Conservation (phyloP, 2,797 vertebrate species). For the Phoebastria nigripes region DNA sequence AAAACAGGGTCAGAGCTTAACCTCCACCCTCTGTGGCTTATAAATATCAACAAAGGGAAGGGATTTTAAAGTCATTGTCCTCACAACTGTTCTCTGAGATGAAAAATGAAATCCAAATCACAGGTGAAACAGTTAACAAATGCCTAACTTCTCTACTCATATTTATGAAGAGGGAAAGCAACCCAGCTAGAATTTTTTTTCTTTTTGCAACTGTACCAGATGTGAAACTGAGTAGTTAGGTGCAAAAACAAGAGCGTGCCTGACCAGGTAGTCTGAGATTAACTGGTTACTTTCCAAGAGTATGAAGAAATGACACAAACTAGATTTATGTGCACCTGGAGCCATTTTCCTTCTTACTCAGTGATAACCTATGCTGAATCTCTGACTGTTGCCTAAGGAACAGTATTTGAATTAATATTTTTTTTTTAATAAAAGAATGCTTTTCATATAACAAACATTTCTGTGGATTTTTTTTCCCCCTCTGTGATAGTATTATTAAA, state of each 20-base stretch:
- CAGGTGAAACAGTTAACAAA: not conserved
- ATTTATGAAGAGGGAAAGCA: not conserved
- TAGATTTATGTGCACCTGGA: not conserved
- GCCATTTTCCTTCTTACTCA: not conserved
- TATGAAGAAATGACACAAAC: not conserved
- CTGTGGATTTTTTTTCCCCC: too few species aligned
- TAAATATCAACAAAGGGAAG: constrained; percentile 31
- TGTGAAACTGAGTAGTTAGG: not conserved
- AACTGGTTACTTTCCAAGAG: not conserved
- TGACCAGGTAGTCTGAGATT: not conserved
- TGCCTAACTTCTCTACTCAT: not conserved
- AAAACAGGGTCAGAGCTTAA: constrained; percentile 47
- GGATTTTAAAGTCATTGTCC: constrained; percentile 9
- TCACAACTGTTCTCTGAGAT: not conserved
- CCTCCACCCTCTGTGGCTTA: constrained; percentile 2
- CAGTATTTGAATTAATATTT: not conserved
- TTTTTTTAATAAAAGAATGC: not conserved
- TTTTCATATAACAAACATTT: not conserved
- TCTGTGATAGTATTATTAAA: not conserved
- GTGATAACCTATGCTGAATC: not conserved
- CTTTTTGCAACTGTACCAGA: not conserved
- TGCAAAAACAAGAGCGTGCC: not conserved
- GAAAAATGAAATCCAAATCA: not conserved
- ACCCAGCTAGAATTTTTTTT: not conserved
- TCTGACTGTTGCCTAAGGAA: not conserved